Evolutionary conservation across 2,113 vertebrate species (phyloP), one percentile per base, ranked within the genome.

Genomic region (Pitta sordida): DNA sequence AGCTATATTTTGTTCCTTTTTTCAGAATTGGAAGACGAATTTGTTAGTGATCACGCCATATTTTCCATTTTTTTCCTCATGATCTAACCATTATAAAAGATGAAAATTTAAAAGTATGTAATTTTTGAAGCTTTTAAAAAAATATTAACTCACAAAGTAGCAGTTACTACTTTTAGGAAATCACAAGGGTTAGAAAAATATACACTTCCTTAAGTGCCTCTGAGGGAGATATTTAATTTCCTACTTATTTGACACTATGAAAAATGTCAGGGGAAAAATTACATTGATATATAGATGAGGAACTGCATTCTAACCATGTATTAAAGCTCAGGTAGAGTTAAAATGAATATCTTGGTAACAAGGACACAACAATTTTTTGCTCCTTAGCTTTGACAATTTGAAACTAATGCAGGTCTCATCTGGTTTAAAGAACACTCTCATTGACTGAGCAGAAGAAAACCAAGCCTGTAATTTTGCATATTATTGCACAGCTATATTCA

Each of bases 381-480:
- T 69, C 18, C 64, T 55, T 63, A 87, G 16, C 14, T 75, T 65
- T 52, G 30, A 59, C 39, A 83, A 65, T 96, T 95, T 90, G 58
- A 81, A 96, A 91, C 27, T 63, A 67, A 65, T 51, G 37, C 41
- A 74, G 29, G 67, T 93, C 86, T 96, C 68, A 73, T 68, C 79
- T 94, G 49, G 43, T 79, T 64, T 18, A 80, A 79, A 67, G 39
- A 77, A 85, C 32, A 30, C 65, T 86, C 52, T 92, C 68, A 44
- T 55, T 65, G 71, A 94, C 83, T 82, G 74, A 96, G 64, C 88
- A 95, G 59, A 44, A 77, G 80, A 91, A 36, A 83, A 81, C 6
- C 10, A 60, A 37, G 44, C 58, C 74, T 87, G 34, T 83, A 95
- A 43, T 86, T 96, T 80, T 93, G 39, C 37, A 63, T 75, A 58